phyloP scores from a whole-genome alignment of 2,797 vertebrate species.

The Amniataba percoides region DNA sequence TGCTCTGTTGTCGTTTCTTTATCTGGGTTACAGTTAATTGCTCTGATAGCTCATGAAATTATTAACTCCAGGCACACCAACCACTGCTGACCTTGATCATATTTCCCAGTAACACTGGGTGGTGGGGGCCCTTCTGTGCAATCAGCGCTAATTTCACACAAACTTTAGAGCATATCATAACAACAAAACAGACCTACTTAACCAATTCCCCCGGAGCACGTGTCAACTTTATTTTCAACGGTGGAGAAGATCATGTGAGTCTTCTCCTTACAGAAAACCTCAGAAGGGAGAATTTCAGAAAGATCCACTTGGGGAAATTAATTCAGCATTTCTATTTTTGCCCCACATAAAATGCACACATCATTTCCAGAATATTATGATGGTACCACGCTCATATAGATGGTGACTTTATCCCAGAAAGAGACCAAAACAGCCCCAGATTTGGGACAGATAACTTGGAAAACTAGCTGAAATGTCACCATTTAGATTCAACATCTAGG shows the following conservation, averaged over 20 bases:
- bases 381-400: not conserved
- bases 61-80: slow-evolving; percentile 45
- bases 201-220: slow-evolving; percentile 49
- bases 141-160: slow-evolving; percentile 55
- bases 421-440: not conserved
- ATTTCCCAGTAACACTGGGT: slow-evolving; percentile 26
- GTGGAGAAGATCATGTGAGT: slow-evolving; percentile 37
- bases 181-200: slow-evolving; percentile 63
- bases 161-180: slow-evolving; percentile 45
- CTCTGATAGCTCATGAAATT: slow-evolving; percentile 43
- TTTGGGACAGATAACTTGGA: not conserved
- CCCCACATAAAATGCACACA: not conserved
- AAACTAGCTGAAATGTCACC: not conserved
- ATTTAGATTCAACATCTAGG: not conserved
- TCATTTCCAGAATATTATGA: not conserved
- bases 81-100: slow-evolving; percentile 67
- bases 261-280: slow-evolving; percentile 20
- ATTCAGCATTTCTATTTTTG: slow-evolving; percentile 6
- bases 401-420: not conserved
- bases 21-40: slow-evolving; percentile 73
- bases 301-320: slow-evolving; percentile 11
- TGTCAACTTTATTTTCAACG: slow-evolving; percentile 47
- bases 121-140: slow-evolving; percentile 16
- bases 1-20: slow-evolving; percentile 48
- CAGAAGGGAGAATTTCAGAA: slow-evolving; percentile 20